phyloP scores from a whole-genome alignment of 2,797 vertebrate species.

The Melopsittacus undulatus region DNA sequence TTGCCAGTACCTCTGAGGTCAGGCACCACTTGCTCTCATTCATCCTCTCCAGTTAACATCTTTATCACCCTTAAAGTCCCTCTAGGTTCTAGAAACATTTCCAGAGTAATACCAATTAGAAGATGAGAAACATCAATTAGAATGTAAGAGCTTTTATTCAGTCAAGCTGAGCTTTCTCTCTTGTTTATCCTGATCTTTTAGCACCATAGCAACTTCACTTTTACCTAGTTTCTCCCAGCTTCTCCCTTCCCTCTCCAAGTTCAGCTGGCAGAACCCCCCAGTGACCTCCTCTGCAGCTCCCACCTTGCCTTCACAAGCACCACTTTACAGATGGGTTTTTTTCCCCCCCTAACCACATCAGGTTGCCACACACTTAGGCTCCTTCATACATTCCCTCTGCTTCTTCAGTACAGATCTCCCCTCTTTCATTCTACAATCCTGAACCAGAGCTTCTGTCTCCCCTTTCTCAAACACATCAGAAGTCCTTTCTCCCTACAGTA shows the following conservation, averaged over 20 bases:
- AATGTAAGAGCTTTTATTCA: neutral
- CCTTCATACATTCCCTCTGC: neutral
- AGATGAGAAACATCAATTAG: neutral
- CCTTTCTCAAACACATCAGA: neutral
- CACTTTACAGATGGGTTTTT: neutral
- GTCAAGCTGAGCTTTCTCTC: neutral
- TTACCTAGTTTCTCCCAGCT: neutral
- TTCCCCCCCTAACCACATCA: neutral
- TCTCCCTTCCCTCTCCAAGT: neutral
- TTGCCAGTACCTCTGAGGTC: neutral
- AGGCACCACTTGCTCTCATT: neutral
- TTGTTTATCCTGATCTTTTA: neutral
- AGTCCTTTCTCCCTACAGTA: neutral
- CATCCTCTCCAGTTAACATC: neutral
- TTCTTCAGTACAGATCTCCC: neutral
- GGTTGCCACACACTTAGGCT: neutral
- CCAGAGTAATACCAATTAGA: neutral
- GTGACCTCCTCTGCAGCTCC: neutral
- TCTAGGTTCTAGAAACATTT: neutral
- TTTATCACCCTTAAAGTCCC: neutral
- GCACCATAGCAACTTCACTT: neutral
- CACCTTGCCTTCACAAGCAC: neutral
- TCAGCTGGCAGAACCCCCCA: fast-evolving
- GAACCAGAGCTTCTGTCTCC: neutral
- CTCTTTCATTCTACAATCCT: neutral